Evolutionary conservation across 2,113 vertebrate species (phyloP), one percentile per base, ranked within the genome.

Genomic region (Canis aureus): DNA sequence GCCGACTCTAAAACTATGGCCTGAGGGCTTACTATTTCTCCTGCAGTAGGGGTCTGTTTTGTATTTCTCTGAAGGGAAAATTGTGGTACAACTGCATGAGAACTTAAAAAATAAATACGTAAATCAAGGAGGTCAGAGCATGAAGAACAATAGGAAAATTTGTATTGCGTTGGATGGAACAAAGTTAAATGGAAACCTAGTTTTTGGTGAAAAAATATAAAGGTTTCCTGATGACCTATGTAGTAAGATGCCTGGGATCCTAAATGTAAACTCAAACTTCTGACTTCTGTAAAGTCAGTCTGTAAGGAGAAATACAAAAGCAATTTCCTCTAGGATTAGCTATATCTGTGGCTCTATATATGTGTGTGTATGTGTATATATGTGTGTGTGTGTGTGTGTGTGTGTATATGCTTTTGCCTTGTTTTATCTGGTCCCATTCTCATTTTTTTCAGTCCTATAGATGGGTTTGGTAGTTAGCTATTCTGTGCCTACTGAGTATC

Each of bases 61-160:
- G 11, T 93, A 67, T 96, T 87, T 90, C 91, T 81, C 74, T 95
- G 62, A 74, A 89, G 66, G 92, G 64, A 94, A 89, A 71, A 53
- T 71, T 57, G 16, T 62, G 71, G 29, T 89, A 10, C 55, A 53
- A 85, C 80, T 97, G 19, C 84, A n/a, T 73, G 25, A 69, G 20
- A 73, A 74, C n/a, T 95, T 90, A 6, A 49, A 83, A 91, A 84
- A 74, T 27, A 73, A 38, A n/a, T 88, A 79, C 22, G 20, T 49
- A 76, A 59, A 73, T 67, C 5, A 8, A 94, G 71, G 92, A 67
- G 17, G 49, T 84, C 74, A 64, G 78, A 84, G 59, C 64, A 43
- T 82, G 85, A 4, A 85, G 55, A 95, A 81, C 69, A 94, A 84
- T 91, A 51, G 76, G 82, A 67, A 92, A 55, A 35, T 86, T 80